Evolutionary conservation across 1,140 invertebrate species (phyloP).

Genomic region (Drosophila arawakana): DNA sequence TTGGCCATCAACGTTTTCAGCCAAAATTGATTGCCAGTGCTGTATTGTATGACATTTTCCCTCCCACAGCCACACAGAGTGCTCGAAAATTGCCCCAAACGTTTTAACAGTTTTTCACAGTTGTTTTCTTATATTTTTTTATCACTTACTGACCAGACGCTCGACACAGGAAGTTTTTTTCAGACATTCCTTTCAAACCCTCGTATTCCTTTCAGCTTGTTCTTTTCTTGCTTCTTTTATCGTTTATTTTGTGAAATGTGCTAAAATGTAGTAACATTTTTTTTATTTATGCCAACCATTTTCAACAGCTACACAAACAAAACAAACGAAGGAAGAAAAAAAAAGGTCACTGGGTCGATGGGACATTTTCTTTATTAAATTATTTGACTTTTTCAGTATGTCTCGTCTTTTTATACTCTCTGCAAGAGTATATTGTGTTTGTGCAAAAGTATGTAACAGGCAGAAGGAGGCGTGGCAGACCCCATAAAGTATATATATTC

Average conservation of each 20-base stretch:
- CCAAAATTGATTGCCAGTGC: constrained; percentile 64
- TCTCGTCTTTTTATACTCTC: no score
- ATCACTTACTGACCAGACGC: constrained; percentile 31
- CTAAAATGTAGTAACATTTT: constrained; percentile 73
- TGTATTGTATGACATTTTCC: constrained; percentile 40
- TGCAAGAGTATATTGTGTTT: no score
- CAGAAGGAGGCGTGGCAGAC: no score
- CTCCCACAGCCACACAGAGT: neutral
- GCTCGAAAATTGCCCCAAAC: constrained; percentile 49
- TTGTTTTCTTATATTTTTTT: constrained; percentile 43
- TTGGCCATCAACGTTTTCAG: constrained; percentile 36
- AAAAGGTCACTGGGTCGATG: constrained; percentile 70
- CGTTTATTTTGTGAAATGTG: constrained; percentile 67
- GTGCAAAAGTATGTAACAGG: no score
- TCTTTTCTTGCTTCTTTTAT: constrained; percentile 22
- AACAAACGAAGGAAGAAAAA: constrained; percentile 38
- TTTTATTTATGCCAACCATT: constrained; percentile 72
- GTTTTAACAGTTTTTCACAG: constrained; percentile 66
- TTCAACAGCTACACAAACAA: constrained; percentile 20
- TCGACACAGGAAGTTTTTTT: constrained; percentile 3
- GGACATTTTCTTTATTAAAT: constrained; percentile 70
- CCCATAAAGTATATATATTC: no score
- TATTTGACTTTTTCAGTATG: constrained; percentile 51
- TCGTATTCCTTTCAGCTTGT: constrained; percentile 20
- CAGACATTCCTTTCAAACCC: constrained; percentile 5